These are phyloP conservation scores for Trypoxylon attenuatum DNA, from an alignment of 2,888 invertebrate species.

Conservation along the genomic window DNA sequence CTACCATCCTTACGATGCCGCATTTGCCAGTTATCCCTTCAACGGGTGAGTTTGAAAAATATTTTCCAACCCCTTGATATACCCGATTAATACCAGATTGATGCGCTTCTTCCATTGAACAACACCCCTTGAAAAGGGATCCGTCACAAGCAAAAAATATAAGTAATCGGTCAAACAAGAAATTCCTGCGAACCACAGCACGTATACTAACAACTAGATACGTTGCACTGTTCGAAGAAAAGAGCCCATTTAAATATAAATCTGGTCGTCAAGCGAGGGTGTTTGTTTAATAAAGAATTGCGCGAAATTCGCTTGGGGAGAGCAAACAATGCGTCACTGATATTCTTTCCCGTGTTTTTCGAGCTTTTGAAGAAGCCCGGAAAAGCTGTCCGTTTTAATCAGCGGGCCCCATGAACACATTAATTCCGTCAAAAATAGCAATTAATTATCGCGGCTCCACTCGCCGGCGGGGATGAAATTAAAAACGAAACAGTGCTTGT, in stretches of 20 bases:
- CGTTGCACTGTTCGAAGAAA: not conserved
- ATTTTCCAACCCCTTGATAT: constrained; percentile 2
- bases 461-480: not conserved
- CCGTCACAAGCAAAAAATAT: too few relatives aligned
- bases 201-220: too few relatives aligned
- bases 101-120: not conserved
- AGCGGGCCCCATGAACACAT: not conserved
- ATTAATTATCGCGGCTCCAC: not conserved
- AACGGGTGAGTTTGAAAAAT: constrained; percentile 86
- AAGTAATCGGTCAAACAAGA: too few relatives aligned
- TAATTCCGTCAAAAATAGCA: not conserved
- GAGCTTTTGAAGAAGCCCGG: not conserved
- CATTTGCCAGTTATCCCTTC: constrained; percentile 95
- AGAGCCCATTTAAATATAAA: not conserved
- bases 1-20: constrained; percentile 95
- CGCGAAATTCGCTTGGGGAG: not conserved
- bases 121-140: too few relatives aligned
- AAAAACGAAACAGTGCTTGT: not conserved
- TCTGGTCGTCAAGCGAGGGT: too few relatives aligned
- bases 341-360: not conserved
- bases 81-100: too few relatives aligned
- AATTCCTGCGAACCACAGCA: too few relatives aligned
- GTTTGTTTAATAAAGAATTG: not conserved
- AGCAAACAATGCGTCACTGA: not conserved
- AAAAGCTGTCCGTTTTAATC: not conserved